A percentile compares a stretch with the other conserved stretches of the same genome.
These are phyloP conservation scores for Drosophila pandora DNA, from an alignment of 1,140 invertebrate species.

Conservation along the genomic window DNA sequence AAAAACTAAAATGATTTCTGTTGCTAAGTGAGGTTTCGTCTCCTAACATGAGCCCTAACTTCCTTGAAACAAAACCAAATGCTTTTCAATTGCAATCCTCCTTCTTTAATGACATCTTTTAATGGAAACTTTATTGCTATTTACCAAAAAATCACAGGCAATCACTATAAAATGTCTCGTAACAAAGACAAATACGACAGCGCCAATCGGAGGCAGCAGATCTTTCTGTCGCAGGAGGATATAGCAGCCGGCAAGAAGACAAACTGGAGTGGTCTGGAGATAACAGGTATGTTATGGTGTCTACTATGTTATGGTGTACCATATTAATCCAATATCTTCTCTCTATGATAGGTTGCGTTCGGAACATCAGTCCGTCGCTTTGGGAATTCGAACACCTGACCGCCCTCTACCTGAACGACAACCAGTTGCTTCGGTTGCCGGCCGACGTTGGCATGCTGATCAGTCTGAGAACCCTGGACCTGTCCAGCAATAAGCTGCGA, in stretches of 20 bases:
- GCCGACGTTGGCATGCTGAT: constrained; percentile 93
- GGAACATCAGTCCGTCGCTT: constrained; percentile 94
- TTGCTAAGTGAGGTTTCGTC: constrained; percentile 69
- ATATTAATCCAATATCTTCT: constrained; percentile 5
- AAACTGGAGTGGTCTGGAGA: constrained; percentile 92
- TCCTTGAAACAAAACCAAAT: constrained; percentile 42
- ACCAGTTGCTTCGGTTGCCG: constrained; percentile 94
- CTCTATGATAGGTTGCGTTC: constrained; percentile 92
- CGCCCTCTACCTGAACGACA: constrained; percentile 97
- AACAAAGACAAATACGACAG: constrained; percentile 90
- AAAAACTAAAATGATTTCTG: constrained; percentile 52
- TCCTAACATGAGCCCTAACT: constrained; percentile 78
- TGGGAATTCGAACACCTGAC: constrained; percentile 96
- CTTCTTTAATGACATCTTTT: neutral
- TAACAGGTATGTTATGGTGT: constrained; percentile 85
- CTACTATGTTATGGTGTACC: no score
- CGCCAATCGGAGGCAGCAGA: constrained; percentile 91
- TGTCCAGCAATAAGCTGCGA: constrained; percentile 97
- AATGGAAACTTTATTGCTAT: neutral
- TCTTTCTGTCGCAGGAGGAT: constrained; percentile 96
- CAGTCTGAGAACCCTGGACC: constrained; percentile 94
- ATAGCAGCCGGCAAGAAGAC: constrained; percentile 95
- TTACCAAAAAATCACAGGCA: constrained; percentile 51
- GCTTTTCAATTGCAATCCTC: neutral
- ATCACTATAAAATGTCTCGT: constrained; percentile 86